Evolutionary conservation across 2,888 invertebrate genomes (phyloP).

Genomic region (Trilocha varians): DNA sequence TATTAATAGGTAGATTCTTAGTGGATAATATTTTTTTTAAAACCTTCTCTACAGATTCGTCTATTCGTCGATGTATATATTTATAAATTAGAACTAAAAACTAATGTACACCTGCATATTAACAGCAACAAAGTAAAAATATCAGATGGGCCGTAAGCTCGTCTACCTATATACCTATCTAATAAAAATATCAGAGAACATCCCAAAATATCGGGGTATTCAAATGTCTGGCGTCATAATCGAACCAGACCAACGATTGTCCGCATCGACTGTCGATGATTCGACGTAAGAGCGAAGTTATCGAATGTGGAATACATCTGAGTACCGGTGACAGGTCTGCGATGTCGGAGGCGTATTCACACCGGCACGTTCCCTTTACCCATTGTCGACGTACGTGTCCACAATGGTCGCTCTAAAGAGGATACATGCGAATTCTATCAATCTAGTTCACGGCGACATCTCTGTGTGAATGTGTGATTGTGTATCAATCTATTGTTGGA

Average conservation of each 20-base stretch:
- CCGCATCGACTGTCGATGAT: slow-evolving; percentile 6
- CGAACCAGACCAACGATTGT: neutral
- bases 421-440: slow-evolving; percentile 43
- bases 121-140: no score
- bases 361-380: slow-evolving; percentile 32
- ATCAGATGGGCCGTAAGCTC: no score
- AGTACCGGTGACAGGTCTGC: slow-evolving; percentile 30
- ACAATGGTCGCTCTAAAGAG: slow-evolving; percentile 45
- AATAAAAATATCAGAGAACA: no score
- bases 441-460: slow-evolving; percentile 33
- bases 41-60: no score
- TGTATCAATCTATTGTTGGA: slow-evolving; percentile 1
- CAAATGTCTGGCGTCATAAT: neutral
- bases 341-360: slow-evolving; percentile 37
- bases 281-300: slow-evolving; percentile 36
- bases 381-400: slow-evolving; percentile 38
- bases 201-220: no score
- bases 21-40: no score
- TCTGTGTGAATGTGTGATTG: slow-evolving; percentile 1
- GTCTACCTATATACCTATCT: no score
- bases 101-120: no score
- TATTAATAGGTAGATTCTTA: no score
- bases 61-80: no score
- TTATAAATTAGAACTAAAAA: no score
- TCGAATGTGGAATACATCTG: slow-evolving; percentile 38